Conservation (phyloP, 1,140 invertebrate species). For the Drosophila paulistorum region DNA sequence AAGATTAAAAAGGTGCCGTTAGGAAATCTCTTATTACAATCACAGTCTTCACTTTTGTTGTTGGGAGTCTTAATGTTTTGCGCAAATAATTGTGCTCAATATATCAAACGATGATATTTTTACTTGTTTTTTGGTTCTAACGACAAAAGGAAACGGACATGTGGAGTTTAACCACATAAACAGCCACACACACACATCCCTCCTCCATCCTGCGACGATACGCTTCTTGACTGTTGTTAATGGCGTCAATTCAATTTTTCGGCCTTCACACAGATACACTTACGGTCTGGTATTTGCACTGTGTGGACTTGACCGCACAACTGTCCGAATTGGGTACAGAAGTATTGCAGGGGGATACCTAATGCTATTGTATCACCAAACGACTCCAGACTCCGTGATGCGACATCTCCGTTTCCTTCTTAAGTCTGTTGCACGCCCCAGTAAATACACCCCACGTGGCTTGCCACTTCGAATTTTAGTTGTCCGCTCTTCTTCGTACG, state of each 20-base stretch:
- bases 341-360: constrained; percentile 2
- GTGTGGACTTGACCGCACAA: constrained; percentile 15
- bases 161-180: constrained; percentile 27
- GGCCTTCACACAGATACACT: constrained; percentile 20
- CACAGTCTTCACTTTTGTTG: not conserved
- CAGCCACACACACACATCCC: constrained; percentile 6
- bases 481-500: constrained; percentile 10
- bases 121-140: not conserved
- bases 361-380: not conserved
- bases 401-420: constrained; percentile 3
- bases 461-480: constrained; percentile 27
- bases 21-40: constrained; percentile 9
- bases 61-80: constrained; percentile 4
- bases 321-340: not conserved
- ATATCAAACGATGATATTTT: not conserved
- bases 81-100: constrained; percentile 24
- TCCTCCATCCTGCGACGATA: not conserved
- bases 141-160: constrained; percentile 32
- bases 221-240: constrained; percentile 12
- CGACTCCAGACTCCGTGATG: not conserved
- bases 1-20: not conserved
- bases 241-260: constrained; percentile 48
- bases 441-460: constrained; percentile 1
- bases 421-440: constrained; percentile 17
- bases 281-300: constrained; percentile 22